Conservation (phyloP, 1,140 invertebrate genomes). For the Micrasema longulum region DNA sequence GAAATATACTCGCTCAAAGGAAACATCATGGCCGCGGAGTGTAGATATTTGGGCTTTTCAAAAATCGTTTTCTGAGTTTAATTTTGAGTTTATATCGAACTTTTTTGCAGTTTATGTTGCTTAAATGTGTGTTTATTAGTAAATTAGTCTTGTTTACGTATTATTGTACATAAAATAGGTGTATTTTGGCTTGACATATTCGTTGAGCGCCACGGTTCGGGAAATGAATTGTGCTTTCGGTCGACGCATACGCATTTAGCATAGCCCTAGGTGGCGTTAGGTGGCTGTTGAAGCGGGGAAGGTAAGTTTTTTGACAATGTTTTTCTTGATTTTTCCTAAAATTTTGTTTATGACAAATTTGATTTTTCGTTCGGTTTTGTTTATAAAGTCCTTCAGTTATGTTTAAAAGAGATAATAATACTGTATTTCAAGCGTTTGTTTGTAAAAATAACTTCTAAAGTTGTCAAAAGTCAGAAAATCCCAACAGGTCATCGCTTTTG, state of each 20-base stretch:
- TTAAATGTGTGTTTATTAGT: conserved; percentile 40
- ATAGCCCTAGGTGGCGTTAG: conserved; percentile 69
- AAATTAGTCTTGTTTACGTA: conserved; percentile 59
- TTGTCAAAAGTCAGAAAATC: conserved; percentile 44
- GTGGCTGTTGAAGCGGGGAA: conserved; percentile 60
- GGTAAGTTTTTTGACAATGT: conserved; percentile 60
- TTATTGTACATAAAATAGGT: conserved; percentile 65
- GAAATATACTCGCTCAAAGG: conserved; percentile 68
- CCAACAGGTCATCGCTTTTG: conserved; percentile 58
- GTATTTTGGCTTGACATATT: conserved; percentile 67
- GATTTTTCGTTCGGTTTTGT: conserved; percentile 46
- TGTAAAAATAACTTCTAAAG: conserved; percentile 35
- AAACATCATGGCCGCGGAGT: conserved; percentile 70
- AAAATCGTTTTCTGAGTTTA: conserved; percentile 70
- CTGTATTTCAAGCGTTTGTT: conserved; percentile 30
- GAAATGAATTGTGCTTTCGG: conserved; percentile 69
- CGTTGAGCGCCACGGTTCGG: conserved; percentile 68
- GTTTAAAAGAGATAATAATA: conserved; percentile 12
- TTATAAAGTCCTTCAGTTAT: conserved; percentile 9
- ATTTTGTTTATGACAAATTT: conserved; percentile 47
- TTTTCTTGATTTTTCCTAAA: conserved; percentile 44
- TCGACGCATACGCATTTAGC: conserved; percentile 66
- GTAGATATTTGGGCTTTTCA: conserved; percentile 69
- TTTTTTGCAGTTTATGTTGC: conserved; percentile 69
- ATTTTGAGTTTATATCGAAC: conserved; percentile 69